phyloP scores from a whole-genome alignment of 2,113 vertebrate species.

The Sclerurus mexicanus region DNA sequence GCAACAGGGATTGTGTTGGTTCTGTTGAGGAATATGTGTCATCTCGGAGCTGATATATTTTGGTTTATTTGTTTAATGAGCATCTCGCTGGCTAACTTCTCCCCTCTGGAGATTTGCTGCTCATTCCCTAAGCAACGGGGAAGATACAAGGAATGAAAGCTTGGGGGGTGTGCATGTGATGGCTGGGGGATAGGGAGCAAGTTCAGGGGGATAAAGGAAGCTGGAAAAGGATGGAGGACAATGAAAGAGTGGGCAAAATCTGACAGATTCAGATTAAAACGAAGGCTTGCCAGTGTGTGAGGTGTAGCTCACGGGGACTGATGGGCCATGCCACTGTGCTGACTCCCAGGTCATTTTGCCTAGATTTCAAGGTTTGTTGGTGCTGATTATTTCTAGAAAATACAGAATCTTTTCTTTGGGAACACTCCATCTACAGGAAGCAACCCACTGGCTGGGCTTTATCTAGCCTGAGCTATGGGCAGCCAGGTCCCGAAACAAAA shows the following conservation, averaged over 20 bases:
- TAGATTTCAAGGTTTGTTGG: neutral
- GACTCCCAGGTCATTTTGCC: neutral
- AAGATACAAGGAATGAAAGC: neutral
- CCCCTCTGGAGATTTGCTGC: neutral
- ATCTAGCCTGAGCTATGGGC: neutral
- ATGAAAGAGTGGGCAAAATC: neutral
- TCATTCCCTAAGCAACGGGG: neutral
- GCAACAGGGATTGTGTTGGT: neutral
- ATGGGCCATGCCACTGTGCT: accelerated
- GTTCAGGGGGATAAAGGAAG: neutral
- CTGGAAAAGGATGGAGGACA: neutral
- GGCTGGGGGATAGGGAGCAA: neutral
- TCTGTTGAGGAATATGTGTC: neutral
- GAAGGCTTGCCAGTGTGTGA: neutral
- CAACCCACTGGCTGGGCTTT: neutral
- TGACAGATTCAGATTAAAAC: neutral
- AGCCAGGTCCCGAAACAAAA: neutral
- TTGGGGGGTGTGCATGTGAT: neutral
- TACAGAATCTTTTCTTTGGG: neutral
- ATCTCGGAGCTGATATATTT: neutral
- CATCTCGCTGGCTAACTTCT: neutral
- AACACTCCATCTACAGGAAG: neutral
- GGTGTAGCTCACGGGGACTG: neutral
- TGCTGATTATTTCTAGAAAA: neutral
- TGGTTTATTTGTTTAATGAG: slow-evolving; percentile 34